A percentile compares a stretch with the other conserved stretches of the same genome.
These are phyloP conservation scores for Pycnomerus fuliginosus DNA, from an alignment of 2,888 invertebrate species.

Conservation along the genomic window DNA sequence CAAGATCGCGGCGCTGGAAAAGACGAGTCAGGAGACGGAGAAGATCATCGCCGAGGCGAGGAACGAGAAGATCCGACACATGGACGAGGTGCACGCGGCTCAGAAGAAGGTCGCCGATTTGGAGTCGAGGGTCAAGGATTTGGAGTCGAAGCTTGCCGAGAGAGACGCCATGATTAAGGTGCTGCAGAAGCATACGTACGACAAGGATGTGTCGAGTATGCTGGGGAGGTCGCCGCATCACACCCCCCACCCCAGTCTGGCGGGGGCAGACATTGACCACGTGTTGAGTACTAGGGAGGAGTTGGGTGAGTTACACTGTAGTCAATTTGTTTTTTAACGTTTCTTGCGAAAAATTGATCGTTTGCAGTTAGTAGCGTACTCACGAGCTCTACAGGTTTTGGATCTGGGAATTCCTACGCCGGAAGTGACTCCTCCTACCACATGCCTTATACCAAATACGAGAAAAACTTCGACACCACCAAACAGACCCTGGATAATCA, in stretches of 20 bases:
- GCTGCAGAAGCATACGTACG: slow-evolving; percentile 76
- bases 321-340: slow-evolving; percentile 4
- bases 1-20: slow-evolving; percentile 80
- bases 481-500: slow-evolving; percentile 77
- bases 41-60: slow-evolving; percentile 83
- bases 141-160: slow-evolving; percentile 85
- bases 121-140: slow-evolving; percentile 80
- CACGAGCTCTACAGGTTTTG: slow-evolving; percentile 59
- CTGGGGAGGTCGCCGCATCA: slow-evolving; percentile 55
- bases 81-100: slow-evolving; percentile 85
- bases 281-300: slow-evolving; percentile 53
- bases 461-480: slow-evolving; percentile 69
- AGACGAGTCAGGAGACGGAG: slow-evolving; percentile 80
- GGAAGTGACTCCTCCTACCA: slow-evolving; percentile 59
- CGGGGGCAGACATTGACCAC: slow-evolving; percentile 54
- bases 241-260: slow-evolving; percentile 56
- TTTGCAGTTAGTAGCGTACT: slow-evolving; percentile 51
- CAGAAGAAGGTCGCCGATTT: slow-evolving; percentile 84
- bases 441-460: slow-evolving; percentile 53
- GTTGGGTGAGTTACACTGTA: slow-evolving; percentile 44
- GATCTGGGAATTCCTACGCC: slow-evolving; percentile 59
- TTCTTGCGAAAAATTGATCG: slow-evolving; percentile 2
- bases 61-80: slow-evolving; percentile 81
- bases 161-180: slow-evolving; percentile 89
- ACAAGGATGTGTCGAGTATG: slow-evolving; percentile 64